Evolutionary conservation across 2,113 vertebrate genomes (phyloP), one percentile per base, ranked within the genome.

Genomic region (Solea solea): DNA sequence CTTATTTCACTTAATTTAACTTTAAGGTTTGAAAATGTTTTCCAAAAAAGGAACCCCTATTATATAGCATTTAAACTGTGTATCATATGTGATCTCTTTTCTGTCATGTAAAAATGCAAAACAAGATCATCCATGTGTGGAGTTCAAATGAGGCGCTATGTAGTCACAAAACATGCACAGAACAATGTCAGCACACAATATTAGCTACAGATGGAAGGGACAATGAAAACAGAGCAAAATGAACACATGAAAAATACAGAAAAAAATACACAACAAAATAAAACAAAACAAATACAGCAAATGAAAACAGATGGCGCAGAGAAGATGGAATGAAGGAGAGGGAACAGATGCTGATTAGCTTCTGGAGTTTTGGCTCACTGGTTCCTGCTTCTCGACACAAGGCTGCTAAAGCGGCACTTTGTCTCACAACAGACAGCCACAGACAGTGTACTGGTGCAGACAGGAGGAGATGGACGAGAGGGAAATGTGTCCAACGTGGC

Each of bases 311-410:
- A 84, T 69, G 82, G 74, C 61, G 42, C 10, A 45, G 16, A 62
- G 56, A 46, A 28, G 56, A 64, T 50, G 46, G 56, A 45, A n/a
- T 71, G 69, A 78, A 9, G 45, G 9, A 64, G 52, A 57, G 52
- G 45, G 67, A 86, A 76, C 82, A 89, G 80, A 79, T 85, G 84
- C 66, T 81, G 72, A 80, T 72, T 62, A 28, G 76, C 74, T 78
- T 81, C 67, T 78, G 64, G 58, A 81, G 61, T 64, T 27, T 65
- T 72, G 74, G 71, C 73, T 82, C 55, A 42, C 42, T 48, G 80
- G 74, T 83, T 74, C 55, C 41, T 59, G 77, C 79, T 57, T 72
- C 56, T 8, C 51, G 69, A 68, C 9, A 67, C 70, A 69, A 42
- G 48, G 15, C 41, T 51, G 76, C 60, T 64, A 51, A 74, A 78